phyloP scores from a whole-genome alignment of 2,797 vertebrate genomes.

The Squalus acanthias region DNA sequence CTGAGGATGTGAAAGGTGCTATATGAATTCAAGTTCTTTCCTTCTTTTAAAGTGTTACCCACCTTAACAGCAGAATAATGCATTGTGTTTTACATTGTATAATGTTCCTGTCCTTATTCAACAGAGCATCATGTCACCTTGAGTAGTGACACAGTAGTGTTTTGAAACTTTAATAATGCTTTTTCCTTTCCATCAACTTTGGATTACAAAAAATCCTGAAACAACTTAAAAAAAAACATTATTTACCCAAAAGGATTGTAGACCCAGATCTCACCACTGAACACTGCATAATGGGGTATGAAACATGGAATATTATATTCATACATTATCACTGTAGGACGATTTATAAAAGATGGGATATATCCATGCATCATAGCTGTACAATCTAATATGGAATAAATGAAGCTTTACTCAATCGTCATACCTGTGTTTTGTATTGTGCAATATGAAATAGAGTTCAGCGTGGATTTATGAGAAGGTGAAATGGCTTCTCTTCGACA shows the following conservation, averaged over 20 bases:
- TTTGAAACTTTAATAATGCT: background rate
- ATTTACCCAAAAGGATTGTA: background rate
- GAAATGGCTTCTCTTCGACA: conserved; percentile 14
- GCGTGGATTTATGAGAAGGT: background rate
- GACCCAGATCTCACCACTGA: background rate
- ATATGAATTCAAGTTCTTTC: background rate
- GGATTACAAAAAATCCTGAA: background rate
- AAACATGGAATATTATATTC: conserved; percentile 6
- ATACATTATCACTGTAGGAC: background rate
- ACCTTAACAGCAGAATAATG: background rate
- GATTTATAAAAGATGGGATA: background rate
- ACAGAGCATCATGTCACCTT: background rate
- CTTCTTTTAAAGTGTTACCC: background rate
- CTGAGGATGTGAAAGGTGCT: background rate
- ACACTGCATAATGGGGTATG: background rate
- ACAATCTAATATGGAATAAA: conserved; percentile 28
- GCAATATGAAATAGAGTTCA: conserved; percentile 1
- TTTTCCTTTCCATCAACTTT: background rate
- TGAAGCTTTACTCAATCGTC: background rate
- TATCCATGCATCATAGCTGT: conserved; percentile 9
- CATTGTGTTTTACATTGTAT: background rate
- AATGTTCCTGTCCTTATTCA: background rate
- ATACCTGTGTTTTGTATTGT: background rate
- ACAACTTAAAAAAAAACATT: background rate
- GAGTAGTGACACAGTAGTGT: background rate